Evolutionary conservation across 2,797 vertebrate genomes (phyloP), one percentile per base, ranked within the genome.

Genomic region (Alcedo quadribrachys): DNA sequence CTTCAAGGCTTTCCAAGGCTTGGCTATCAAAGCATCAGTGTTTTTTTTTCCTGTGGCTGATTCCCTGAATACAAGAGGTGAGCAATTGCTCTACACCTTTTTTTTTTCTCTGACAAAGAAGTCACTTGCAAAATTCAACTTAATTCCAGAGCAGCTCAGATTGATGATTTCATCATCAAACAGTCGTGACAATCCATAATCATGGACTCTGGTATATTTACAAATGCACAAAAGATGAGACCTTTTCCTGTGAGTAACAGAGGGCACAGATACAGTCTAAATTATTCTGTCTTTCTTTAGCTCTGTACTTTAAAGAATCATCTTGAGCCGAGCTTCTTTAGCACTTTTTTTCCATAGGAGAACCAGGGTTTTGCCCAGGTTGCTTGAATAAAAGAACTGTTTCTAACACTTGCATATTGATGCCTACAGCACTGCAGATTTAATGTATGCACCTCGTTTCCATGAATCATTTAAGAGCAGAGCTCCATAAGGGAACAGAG

Each of bases 381-480:
- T 92, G 54, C 75, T 55, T 30, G 81, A 90, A 24, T 25, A 65
- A 84, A 84, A 74, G 65, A 88, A 19, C 43, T 42, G 48, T 67
- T 93, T 42, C 82, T 48, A 77, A 13, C 70, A n/a, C 84, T 92
- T 70, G 67, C 65, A 82, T 85, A 75, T 78, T 75, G 87, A 91
- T 90, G 92, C 91, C 87, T 75, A 19, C 71, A 85, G 93, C 91
- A 9, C 28, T 86, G 69, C 62, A 91, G 62, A 75, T 82, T 48
- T 90, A 91, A 91, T 88, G 45, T 55, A 58, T 91, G 80, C 66
- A 68, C 89, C 82, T 96, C 85, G 15, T 86, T 85, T 67, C 30
- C 46, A 94, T 89, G 89, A 84, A 94, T 88, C 67, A 91, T 86
- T 93, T 68, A 79, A 86, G 62, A 92, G 45, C 33, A 33, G 5